Base-by-base conservation (phyloP, 2,888 invertebrate species). In the Ichneumon xanthorius region DNA sequence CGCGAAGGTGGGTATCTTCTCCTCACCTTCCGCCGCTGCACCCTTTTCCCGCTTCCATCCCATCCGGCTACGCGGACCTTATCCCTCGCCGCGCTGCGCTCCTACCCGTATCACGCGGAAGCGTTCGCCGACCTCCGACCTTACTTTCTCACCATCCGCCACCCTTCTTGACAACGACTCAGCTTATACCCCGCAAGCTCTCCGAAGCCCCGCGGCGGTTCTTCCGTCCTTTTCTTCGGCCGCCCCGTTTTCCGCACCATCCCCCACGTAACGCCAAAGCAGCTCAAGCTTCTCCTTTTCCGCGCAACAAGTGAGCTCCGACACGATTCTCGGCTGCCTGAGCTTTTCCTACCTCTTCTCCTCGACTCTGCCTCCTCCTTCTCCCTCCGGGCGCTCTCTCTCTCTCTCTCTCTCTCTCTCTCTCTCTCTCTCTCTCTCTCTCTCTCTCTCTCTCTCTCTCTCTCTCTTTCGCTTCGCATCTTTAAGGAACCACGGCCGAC, bases 271-370 rank as follows among this genome's bases (percentile, higher is more conserved):
- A 11, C 68, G n/a, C 26, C 48, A 63, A 63, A 50, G 67, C 48
- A 48, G 72, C 79, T 72, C 79, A 71, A 40, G 65, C 82, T 85
- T 80, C 86, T 86, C 77, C 87, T 86, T 26, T 86, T 70, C 88
- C 84, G 91, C 85, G 94, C 93, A 93, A 94, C 94, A 93, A 94
- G 94, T 93, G 93, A 91, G 90, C 90, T 89, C 86, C 89, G 91
- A 82, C 83, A 77, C 84, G 85, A 83, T 88, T 90, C 92, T 87
- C 92, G 89, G 92, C 92, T 93, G 71, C 65, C 68, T 33, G 75
- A 81, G 75, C 65, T 68, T 81, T 75, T 55, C 73, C 45, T 65
- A 63, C 65, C 77, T 4, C 50, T 14, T 37, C 70, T 70, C 85
- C 84, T 70, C 72, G 75, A 45, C 80, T 65, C 73, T 19, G 58